Conservation (phyloP, 2,113 vertebrate species). For the Psittacula cyanocephala region DNA sequence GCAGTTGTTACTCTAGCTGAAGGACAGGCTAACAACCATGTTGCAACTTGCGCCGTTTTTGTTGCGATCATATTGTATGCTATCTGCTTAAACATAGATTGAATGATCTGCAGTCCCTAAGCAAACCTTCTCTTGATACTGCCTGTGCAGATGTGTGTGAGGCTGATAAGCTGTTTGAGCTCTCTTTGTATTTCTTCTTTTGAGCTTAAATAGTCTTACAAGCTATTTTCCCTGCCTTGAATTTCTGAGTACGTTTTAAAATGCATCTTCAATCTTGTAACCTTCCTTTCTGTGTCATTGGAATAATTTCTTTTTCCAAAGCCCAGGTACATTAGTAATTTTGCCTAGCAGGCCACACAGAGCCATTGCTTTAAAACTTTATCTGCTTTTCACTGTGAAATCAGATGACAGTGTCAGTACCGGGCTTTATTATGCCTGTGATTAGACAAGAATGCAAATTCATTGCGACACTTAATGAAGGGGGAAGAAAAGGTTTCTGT, state of each 20-base stretch:
- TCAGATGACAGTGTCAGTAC: not conserved
- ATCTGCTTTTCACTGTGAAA: not conserved
- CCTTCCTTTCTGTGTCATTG: not conserved
- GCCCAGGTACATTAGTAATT: not conserved
- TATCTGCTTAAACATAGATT: not conserved
- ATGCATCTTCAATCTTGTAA: not conserved
- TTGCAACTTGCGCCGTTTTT: accelerated
- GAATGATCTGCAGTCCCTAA: not conserved
- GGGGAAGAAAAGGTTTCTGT: not conserved
- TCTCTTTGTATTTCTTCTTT: not conserved
- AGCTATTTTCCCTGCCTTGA: not conserved
- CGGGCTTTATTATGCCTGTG: not conserved
- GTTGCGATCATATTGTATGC: not conserved
- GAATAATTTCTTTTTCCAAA: not conserved
- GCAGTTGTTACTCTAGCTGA: not conserved
- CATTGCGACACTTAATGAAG: not conserved
- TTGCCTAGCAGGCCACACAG: not conserved
- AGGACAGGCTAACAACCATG: accelerated
- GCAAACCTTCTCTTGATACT: not conserved
- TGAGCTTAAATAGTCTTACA: not conserved
- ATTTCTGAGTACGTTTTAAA: not conserved
- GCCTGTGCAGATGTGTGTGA: not conserved
- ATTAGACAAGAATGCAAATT: not conserved
- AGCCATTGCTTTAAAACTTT: not conserved
- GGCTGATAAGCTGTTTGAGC: not conserved